A percentile compares a stretch with the other conserved stretches of the same genome.
Conservation (phyloP, 2,113 vertebrate species). For the Carassius gibelio region DNA sequence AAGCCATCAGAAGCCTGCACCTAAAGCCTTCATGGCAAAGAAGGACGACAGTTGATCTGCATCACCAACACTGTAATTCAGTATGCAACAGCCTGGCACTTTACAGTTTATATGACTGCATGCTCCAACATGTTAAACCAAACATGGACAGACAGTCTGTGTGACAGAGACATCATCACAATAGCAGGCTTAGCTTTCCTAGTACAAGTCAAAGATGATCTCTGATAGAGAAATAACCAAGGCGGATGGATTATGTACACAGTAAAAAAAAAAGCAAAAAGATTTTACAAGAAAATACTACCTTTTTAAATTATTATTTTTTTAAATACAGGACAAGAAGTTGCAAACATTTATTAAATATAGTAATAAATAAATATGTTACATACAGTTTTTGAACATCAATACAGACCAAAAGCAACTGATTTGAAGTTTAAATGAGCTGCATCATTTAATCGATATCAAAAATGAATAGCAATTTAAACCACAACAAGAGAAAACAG, state of each 20-base stretch:
- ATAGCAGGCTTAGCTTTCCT: constrained; percentile 1
- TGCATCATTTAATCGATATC: neutral
- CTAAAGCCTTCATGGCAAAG: too few relatives aligned
- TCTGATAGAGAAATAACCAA: neutral
- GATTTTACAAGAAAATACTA: neutral
- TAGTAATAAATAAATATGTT: too few relatives aligned
- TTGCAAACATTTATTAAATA: neutral
- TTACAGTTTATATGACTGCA: neutral
- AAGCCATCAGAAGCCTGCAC: too few relatives aligned
- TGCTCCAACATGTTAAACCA: constrained; percentile 33
- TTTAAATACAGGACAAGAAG: neutral
- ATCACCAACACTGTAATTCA: constrained; percentile 29
- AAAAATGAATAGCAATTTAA: neutral
- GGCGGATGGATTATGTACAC: neutral
- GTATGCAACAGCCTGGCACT: constrained; percentile 10
- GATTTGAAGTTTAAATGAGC: neutral
- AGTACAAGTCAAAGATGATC: neutral
- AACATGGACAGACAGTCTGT: constrained; percentile 41
- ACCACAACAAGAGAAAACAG: neutral
- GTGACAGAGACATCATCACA: constrained; percentile 24
- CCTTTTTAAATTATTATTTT: neutral
- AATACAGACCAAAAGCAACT: neutral
- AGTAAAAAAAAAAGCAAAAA: neutral
- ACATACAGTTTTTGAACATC: neutral
- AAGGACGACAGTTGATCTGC: too few relatives aligned